Evolutionary conservation across 23 tunicate genomes (phyloP), one percentile per base, ranked within the genome.

Genomic region (Diplosoma virens): DNA sequence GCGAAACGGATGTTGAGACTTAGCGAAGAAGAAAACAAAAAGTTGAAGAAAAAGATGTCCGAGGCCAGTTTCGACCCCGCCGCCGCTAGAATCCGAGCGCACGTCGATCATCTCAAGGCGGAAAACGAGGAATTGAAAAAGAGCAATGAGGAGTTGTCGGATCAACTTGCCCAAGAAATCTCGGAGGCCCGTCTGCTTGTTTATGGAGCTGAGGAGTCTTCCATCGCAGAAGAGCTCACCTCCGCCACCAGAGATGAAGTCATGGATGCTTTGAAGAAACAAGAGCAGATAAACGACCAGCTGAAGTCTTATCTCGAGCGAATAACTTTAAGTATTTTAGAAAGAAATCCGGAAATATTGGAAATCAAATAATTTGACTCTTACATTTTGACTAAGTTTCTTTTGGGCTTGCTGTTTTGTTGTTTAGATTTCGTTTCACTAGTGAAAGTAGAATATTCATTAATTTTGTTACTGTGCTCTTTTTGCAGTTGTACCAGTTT

Each of bases 241-340:
- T 56, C 68, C 28, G 97, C 97, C 0, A 65, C 87, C 17, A 68
- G 68, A 32, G 97, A 92, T 61, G 97, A 92, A 33, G 83, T 92
- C 32, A 74, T 92, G 81, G 97, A 92, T 25, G 83, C 83, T 6
- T 47, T 92, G 48, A 66, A 34, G 73, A 85, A 80, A 77, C 82
- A 75, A 53, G 97, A 92, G 35, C 75, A 75, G 17, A 73, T 76
- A 3, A 92, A 92, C 60, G 82, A 67, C 14, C 92, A 92, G 76
- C 81, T 92, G 9, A 65, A 81, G 17, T 59, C 74, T 30, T 92
- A 92, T 71, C 73, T 92, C 1, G 97, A 81, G 18, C 69, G 71
- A 18, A 81, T 92, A 23, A 82, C 88, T 22, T 77, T 81, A 4
- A 92, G 75, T 66, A 88, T 92, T n/a, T 76, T 92, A 21, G 97